Base-by-base conservation (phyloP, 2,797 vertebrate species). In the Trichosurus vulpecula region DNA sequence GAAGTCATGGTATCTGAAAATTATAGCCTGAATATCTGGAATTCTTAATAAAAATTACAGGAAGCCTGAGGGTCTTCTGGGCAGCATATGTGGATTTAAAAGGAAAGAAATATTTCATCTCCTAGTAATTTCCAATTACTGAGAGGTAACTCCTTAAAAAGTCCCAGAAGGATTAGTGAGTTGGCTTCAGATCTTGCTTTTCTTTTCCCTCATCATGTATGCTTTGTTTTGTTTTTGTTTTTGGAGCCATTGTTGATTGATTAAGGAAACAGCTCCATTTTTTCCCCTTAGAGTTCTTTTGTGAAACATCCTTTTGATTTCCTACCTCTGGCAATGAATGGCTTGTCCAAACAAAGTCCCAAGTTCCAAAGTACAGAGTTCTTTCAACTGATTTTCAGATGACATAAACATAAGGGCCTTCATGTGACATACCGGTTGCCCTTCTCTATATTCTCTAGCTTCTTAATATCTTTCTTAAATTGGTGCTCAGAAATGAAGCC, bases 81-180 rank as follows among this genome's bases (percentile, higher is more conserved):
- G 41, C 74, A 81, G 74, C 74, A 81, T 81, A 81, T 81, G 74
- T 81, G 74, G 41, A 81, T 81, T 81, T 81, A 47, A 81, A 81
- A 81, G 74, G 41, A 81, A 81, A 81, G 74, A 81, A 81, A 81
- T 81, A 81, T 81, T 81, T 81, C 74, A 81, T 81, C 74, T 81
- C 74, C 41, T 81, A 41, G 19, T 81, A 81, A 81, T 81, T 81
- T 81, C 74, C 74, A 81, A 81, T 81, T 81, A 81, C 74, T 81
- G 74, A 81, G 74, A 81, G 41, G 74, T 81, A 81, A 81, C 74
- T 81, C 74, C 74, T 81, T 81, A 81, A 81, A 81, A 81, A 81
- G 74, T 81, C 74, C 19, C 74, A 81, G 74, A 74, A 81, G n/a
- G 74, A 47, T 81, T 81, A 81, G 74, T 81, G 19, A 81, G 41